phyloP scores from a whole-genome alignment of 2,888 invertebrate genomes.

The Drosophila pseudotakahashii region DNA sequence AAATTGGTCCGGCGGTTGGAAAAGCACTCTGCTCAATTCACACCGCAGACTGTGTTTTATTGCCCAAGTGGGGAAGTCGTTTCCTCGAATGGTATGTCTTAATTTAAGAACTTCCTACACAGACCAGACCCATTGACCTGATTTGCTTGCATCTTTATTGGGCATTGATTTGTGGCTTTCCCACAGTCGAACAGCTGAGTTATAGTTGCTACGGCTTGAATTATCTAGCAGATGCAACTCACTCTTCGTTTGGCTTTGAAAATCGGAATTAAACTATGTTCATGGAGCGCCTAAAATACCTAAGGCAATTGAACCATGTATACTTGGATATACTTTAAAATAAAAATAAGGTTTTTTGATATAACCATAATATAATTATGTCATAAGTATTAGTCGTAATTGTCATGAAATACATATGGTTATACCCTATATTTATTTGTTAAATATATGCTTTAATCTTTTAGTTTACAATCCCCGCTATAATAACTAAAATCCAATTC shows the following conservation, averaged over 20 bases:
- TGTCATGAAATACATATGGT: too few species aligned
- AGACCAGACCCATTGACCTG: conserved; percentile 33
- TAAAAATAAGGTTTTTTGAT: not conserved
- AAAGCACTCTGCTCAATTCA: conserved; percentile 30
- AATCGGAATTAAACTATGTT: conserved; percentile 9
- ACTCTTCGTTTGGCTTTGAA: not conserved
- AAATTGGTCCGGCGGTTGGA: not conserved
- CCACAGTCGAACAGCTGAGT: conserved; percentile 23
- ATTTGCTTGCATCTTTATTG: conserved; percentile 27
- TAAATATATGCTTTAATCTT: not conserved
- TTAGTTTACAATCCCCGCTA: not conserved
- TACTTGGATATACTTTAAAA: not conserved
- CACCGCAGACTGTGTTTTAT: conserved; percentile 31
- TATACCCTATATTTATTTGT: not conserved
- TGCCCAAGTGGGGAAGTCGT: conserved; percentile 36
- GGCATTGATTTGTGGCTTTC: conserved; percentile 33
- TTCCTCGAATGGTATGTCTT: conserved; percentile 35
- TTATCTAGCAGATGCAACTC: conserved; percentile 1
- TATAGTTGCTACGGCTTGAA: conserved; percentile 20
- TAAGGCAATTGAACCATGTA: too few species aligned
- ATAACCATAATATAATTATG: too few species aligned
- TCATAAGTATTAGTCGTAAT: too few species aligned
- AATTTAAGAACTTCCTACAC: conserved; percentile 31
- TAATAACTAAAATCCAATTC: not conserved
- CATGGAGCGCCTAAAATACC: not conserved